These are phyloP conservation scores for Philaethria dido DNA, from an alignment of 2,888 invertebrate species.

Conservation along the genomic window DNA sequence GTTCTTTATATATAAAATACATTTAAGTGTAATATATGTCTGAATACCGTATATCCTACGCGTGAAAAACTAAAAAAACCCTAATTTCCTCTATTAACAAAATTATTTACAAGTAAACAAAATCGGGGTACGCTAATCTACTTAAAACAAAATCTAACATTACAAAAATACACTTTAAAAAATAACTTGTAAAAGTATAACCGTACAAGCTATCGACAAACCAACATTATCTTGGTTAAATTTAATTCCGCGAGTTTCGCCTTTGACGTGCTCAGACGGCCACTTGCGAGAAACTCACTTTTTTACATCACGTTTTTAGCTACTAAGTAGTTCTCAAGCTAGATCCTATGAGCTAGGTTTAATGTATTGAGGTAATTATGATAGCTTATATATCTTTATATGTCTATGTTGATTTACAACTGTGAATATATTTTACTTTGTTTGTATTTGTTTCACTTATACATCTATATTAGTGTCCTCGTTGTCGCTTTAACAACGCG, in stretches of 20 bases:
- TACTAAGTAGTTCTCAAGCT: conserved; percentile 33
- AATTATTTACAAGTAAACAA: neutral
- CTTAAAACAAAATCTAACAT: neutral
- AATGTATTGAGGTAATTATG: conserved; percentile 33
- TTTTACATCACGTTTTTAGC: conserved; percentile 53
- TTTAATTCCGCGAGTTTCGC: conserved; percentile 49
- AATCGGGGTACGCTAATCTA: neutral
- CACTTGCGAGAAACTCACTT: conserved; percentile 69
- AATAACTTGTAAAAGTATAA: conserved; percentile 25
- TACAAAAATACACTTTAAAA: conserved; percentile 10
- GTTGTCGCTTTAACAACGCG: too few relatives aligned
- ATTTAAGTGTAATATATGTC: too few relatives aligned
- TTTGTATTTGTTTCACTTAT: neutral
- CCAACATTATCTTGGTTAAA: conserved; percentile 41
- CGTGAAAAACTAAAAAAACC: too few relatives aligned
- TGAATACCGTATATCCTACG: too few relatives aligned
- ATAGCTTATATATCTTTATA: conserved; percentile 12
- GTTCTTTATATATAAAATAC: too few relatives aligned
- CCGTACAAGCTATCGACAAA: conserved; percentile 37
- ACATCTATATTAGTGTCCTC: too few relatives aligned
- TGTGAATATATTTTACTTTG: neutral
- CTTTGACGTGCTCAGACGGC: conserved; percentile 73
- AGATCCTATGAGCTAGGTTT: conserved; percentile 26
- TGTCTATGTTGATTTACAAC: neutral
- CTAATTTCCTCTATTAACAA: neutral